Evolutionary conservation across 2,113 vertebrate genomes (phyloP).

Genomic region (Ptilonorhynchus violaceus): DNA sequence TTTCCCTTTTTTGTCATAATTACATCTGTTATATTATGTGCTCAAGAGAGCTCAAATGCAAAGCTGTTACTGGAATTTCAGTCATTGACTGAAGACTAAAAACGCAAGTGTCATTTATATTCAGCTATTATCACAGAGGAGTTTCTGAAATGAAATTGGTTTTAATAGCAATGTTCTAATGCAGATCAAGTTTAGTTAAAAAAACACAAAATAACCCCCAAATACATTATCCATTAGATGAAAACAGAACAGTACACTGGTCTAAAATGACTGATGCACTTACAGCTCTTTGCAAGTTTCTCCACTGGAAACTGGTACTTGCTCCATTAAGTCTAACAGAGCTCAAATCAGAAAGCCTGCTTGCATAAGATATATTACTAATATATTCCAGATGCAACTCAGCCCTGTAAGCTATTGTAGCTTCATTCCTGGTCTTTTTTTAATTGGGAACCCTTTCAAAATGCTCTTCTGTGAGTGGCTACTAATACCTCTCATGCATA

Average conservation of each 20-base stretch:
- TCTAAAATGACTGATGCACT: not conserved
- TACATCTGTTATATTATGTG: not conserved
- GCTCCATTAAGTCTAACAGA: not conserved
- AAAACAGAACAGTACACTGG: not conserved
- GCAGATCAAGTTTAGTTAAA: not conserved
- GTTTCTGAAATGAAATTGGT: not conserved
- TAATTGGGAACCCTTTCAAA: not conserved
- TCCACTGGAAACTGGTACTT: not conserved
- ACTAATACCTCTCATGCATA: not conserved
- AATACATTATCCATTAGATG: not conserved
- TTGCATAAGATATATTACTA: not conserved
- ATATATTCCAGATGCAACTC: not conserved
- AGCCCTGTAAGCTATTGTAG: not conserved
- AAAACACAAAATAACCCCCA: not conserved
- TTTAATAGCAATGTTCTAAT: constrained; percentile 3
- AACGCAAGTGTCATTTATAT: not conserved
- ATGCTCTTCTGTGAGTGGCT: not conserved
- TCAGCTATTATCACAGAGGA: not conserved
- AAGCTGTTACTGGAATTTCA: not conserved
- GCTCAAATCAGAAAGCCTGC: not conserved
- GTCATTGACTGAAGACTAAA: not conserved
- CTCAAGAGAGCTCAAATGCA: not conserved
- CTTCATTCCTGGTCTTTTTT: not conserved
- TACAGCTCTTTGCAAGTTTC: not conserved
- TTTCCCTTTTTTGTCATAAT: not conserved